These are phyloP conservation scores for Orius insidiosus DNA, from an alignment of 1,140 invertebrate genomes.

Conservation along the genomic window DNA sequence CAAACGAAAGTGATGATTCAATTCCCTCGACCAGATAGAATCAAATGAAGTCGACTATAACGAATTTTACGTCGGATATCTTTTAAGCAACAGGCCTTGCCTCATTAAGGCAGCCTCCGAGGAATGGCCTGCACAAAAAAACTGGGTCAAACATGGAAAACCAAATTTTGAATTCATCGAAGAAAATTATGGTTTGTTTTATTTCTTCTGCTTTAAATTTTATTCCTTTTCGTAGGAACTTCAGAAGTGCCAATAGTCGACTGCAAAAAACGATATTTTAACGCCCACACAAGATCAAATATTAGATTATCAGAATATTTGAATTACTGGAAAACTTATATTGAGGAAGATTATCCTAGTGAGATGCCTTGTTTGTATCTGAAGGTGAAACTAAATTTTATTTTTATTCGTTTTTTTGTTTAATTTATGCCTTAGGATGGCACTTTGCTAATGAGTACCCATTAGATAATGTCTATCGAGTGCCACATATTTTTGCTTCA, in stretches of 20 bases:
- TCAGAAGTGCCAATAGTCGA: constrained; percentile 56
- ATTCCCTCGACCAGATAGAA: background rate
- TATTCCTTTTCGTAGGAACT: too few species aligned
- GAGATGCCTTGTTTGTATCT: constrained; percentile 17
- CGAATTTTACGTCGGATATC: constrained; percentile 6
- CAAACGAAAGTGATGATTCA: too few species aligned
- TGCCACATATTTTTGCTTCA: constrained; percentile 67
- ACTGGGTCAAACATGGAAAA: constrained; percentile 17
- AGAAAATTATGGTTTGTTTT: constrained; percentile 33
- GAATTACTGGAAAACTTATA: constrained; percentile 41
- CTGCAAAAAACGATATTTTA: constrained; percentile 52
- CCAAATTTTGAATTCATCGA: constrained; percentile 46
- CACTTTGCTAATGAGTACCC: constrained; percentile 54
- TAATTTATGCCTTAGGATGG: constrained; percentile 51
- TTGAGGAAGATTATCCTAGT: constrained; percentile 26
- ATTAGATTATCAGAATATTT: constrained; percentile 51
- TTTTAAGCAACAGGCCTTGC: constrained; percentile 10
- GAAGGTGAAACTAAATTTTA: constrained; percentile 12
- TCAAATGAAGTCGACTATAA: constrained; percentile 7
- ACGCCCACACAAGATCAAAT: constrained; percentile 49
- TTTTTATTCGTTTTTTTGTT: too few species aligned
- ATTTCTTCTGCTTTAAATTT: too few species aligned
- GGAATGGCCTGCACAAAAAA: constrained; percentile 13
- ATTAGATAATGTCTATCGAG: constrained; percentile 52
- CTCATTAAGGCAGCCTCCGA: constrained; percentile 9